Evolutionary conservation across 2,888 invertebrate species (phyloP), one percentile per base, ranked within the genome.

Genomic region (Lutraria lutraria): DNA sequence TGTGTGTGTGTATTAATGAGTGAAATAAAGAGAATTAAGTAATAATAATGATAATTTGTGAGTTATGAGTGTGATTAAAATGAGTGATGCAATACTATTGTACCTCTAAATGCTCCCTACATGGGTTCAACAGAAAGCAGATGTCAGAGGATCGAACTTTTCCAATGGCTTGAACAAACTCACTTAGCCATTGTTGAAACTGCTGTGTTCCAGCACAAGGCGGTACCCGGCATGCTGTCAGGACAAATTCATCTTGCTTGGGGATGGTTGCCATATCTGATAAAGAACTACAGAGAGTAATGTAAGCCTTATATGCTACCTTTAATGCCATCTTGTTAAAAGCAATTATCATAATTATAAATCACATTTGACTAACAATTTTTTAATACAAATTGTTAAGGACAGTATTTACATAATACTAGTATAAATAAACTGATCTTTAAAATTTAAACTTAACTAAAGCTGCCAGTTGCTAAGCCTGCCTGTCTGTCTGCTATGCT

Each of bases 181-280:
- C 81, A 60, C 90, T 91, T 12, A 90, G 81, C 94, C 93, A 94
- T 80, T 92, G 90, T 21, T 88, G 88, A 84, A 94, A 94, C 81
- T 87, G 90, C n/a, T 92, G 88, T 29, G 88, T 85, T 34, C 93
- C 94, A 31, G 89, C 88, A 16, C 68, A 83, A 43, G 79, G 43
- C 15, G 94, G 93, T 2, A 90, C 60, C n/a, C 84, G 43, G 43
- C 88, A 83, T 43, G 16, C 72, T 1, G 8, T 19, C 60, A 76
- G 54, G 25, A 53, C 56, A 12, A 72, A 60, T 16, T 56, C 53
- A 53, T 87, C 83, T 25, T 56, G 34, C 12, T 53, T 25, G 12
- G 84, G 72, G 53, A 84, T 43, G 15, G 25, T 53, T 53, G 43
- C 29, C 53, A 84, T 54, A 29, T 31, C 84, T 84, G 6, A 52